A percentile compares a stretch with the other conserved stretches of the same genome.
Evolutionary conservation across 1,140 invertebrate species (phyloP).

Genomic region (Drosophila subobscura): DNA sequence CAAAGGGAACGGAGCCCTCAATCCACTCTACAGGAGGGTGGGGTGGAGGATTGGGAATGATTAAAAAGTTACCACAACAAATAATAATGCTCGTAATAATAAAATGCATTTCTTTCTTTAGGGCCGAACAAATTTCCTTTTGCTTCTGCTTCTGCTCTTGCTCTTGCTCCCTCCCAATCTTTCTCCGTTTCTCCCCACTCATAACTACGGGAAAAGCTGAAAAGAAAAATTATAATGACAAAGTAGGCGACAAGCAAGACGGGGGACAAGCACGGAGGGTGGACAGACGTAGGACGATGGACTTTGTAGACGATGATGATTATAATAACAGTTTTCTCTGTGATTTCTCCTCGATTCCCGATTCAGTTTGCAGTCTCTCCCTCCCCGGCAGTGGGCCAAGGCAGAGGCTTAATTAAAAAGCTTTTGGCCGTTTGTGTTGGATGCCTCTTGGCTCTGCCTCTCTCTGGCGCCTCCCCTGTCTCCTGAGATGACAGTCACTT

Average conservation of each 20-base stretch:
- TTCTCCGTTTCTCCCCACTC: neutral
- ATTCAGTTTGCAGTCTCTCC: conserved; percentile 27
- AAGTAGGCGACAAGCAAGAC: conserved; percentile 65
- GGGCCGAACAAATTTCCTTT: conserved; percentile 31
- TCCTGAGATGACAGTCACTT: too few relatives aligned
- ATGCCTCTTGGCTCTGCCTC: conserved; percentile 7
- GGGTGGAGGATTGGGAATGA: conserved; percentile 39
- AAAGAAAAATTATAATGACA: conserved; percentile 73
- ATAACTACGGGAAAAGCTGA: conserved; percentile 52
- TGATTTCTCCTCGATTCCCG: conserved; percentile 59
- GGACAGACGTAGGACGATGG: too few relatives aligned
- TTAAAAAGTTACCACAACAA: conserved; percentile 73
- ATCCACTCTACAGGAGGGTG: neutral
- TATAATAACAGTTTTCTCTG: conserved; percentile 74
- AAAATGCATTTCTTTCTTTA: conserved; percentile 70
- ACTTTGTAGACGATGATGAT: conserved; percentile 51
- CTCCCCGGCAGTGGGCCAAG: conserved; percentile 39
- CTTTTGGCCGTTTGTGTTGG: conserved; percentile 47
- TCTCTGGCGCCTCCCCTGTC: too few relatives aligned
- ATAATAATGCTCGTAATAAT: conserved; percentile 65
- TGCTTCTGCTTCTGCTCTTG: too few relatives aligned
- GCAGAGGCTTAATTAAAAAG: conserved; percentile 73
- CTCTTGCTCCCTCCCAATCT: conserved; percentile 2
- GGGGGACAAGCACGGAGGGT: neutral
- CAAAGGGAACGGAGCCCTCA: conserved; percentile 1